phyloP scores from a whole-genome alignment of 2,113 vertebrate genomes.

The Oncorhynchus mykiss region DNA sequence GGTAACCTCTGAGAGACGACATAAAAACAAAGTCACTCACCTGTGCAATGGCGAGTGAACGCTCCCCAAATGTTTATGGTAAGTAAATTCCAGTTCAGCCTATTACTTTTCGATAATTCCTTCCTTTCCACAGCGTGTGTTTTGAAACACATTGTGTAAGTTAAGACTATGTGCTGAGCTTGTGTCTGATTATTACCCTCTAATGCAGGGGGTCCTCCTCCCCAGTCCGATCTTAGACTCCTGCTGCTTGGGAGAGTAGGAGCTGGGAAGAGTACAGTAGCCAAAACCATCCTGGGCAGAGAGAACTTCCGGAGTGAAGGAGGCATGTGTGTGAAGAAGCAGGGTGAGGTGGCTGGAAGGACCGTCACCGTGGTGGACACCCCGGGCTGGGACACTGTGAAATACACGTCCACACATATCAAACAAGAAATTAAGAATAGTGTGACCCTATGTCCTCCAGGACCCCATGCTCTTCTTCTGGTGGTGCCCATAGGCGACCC shows the following conservation, averaged over 20 bases:
- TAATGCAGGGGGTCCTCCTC: background rate
- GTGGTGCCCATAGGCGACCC: conserved; percentile 17
- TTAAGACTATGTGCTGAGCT: background rate
- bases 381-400: conserved; percentile 32
- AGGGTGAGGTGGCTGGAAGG: conserved; percentile 9
- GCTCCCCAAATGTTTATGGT: background rate
- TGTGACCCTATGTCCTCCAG: background rate
- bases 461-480: conserved; percentile 12
- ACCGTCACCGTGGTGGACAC: conserved; percentile 32
- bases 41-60: background rate
- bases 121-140: too few relatives aligned
- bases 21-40: background rate
- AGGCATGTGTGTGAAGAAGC: conserved; percentile 1
- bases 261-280: background rate
- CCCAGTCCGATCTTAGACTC: conserved; percentile 7
- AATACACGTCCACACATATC: conserved; percentile 1
- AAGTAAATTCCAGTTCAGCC: background rate
- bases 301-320: background rate
- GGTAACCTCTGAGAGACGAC: background rate
- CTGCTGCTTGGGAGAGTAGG: conserved; percentile 25
- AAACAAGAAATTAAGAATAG: background rate
- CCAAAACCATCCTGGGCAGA: background rate
- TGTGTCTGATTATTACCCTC: background rate
- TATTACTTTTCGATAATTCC: background rate
- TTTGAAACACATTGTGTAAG: background rate